phyloP scores from a whole-genome alignment of 1,140 invertebrate species.

The Lysiphlebus fabarum region DNA sequence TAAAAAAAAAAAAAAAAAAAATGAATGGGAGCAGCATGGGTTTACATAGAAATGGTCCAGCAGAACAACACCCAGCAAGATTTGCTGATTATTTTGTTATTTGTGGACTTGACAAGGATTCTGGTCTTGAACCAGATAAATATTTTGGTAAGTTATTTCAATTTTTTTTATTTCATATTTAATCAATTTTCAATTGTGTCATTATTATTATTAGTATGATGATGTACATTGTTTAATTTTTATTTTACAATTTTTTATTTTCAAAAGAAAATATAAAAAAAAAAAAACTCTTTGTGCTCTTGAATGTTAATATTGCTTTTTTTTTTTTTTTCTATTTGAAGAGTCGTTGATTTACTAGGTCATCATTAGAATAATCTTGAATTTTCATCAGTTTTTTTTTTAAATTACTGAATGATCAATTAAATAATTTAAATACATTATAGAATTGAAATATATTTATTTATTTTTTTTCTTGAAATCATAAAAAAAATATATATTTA shows the following conservation, averaged over 20 bases:
- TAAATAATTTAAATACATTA: no score
- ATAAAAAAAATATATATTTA: no score
- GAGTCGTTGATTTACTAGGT: no score
- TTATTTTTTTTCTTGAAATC: no score
- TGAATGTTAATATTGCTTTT: no score
- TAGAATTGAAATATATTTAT: no score
- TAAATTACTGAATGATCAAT: no score
- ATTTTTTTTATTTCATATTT: not conserved
- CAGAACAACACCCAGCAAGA: slow-evolving; percentile 55
- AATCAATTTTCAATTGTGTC: not conserved
- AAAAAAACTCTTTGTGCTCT: not conserved
- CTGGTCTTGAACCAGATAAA: slow-evolving; percentile 87
- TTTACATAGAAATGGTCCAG: slow-evolving; percentile 42
- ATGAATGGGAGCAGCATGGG: slow-evolving; percentile 51
- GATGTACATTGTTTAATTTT: not conserved
- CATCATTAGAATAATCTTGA: no score
- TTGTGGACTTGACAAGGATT: slow-evolving; percentile 89
- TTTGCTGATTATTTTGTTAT: slow-evolving; percentile 98
- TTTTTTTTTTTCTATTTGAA: no score
- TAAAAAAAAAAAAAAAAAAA: no score
- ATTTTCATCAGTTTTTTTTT: no score
- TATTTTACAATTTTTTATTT: slow-evolving; percentile 18
- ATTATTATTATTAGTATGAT: not conserved
- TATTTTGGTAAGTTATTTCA: slow-evolving; percentile 72
- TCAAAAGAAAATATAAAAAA: no score